phyloP scores from a whole-genome alignment of 2,888 invertebrate species.

The Brenthis daphne region DNA sequence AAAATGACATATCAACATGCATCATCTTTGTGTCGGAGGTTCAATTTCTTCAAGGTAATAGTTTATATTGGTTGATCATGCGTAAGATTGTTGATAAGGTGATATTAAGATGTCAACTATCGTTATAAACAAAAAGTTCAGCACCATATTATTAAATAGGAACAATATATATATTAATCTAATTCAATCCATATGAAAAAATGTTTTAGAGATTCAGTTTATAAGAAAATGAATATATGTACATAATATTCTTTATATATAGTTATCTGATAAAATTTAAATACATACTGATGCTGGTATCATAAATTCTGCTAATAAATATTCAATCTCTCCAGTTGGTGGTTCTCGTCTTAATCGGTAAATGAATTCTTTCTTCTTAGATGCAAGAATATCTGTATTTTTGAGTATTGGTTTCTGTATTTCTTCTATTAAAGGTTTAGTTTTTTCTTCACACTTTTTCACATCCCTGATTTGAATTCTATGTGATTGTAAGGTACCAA shows the following conservation, averaged over 20 bases:
- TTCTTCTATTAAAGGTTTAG: constrained; percentile 83
- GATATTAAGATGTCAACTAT: no score
- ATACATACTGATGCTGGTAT: constrained; percentile 81
- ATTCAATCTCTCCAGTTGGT: constrained; percentile 75
- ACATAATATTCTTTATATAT: no score
- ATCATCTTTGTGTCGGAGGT: no score
- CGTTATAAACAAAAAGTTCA: no score
- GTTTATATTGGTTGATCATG: no score
- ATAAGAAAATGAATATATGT: not conserved
- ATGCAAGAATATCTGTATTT: constrained; percentile 37
- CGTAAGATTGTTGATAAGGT: no score
- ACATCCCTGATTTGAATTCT: constrained; percentile 87
- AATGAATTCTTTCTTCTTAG: constrained; percentile 71
- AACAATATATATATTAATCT: no score
- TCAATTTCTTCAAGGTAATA: no score
- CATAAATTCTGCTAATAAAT: constrained; percentile 84
- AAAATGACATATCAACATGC: no score
- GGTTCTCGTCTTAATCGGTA: constrained; percentile 84
- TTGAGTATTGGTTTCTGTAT: constrained; percentile 57
- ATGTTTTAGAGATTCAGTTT: not conserved
- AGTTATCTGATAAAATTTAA: not conserved
- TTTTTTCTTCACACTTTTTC: constrained; percentile 64
- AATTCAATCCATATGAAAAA: no score
- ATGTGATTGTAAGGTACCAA: constrained; percentile 88
- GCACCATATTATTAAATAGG: no score